A percentile compares a stretch with the other conserved stretches of the same genome.
Evolutionary conservation across 53 echinoderm and acorn worm species (phyloP).

Genomic region (Apostichopus leukothele): DNA sequence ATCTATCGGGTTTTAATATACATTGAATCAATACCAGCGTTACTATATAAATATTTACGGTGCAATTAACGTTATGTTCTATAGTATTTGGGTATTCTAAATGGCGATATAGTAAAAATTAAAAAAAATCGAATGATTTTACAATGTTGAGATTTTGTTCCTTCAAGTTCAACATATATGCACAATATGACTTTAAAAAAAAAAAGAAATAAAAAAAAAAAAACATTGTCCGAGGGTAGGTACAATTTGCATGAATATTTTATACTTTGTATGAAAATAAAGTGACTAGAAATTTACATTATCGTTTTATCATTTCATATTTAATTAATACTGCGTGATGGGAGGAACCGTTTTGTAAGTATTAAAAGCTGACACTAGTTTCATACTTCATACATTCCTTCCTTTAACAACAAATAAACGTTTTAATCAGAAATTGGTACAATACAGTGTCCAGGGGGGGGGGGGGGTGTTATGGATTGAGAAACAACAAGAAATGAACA

Average conservation of each 20-base stretch:
- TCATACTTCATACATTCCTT: too few relatives aligned
- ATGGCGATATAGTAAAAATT: background rate
- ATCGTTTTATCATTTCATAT: background rate
- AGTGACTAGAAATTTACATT: background rate
- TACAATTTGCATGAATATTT: background rate
- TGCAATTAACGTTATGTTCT: constrained; percentile 6
- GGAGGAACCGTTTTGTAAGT: too few relatives aligned
- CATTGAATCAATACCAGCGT: too few relatives aligned
- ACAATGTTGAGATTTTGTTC: too few relatives aligned
- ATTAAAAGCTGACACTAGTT: too few relatives aligned
- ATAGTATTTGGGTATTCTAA: constrained; percentile 6
- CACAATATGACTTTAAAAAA: background rate
- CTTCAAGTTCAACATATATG: background rate
- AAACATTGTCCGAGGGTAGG: background rate
- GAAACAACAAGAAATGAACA: too few relatives aligned
- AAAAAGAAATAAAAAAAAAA: background rate
- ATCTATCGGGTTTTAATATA: too few relatives aligned
- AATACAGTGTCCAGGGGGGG: too few relatives aligned
- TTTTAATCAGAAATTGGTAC: too few relatives aligned
- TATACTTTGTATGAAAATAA: background rate
- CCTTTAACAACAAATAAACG: too few relatives aligned
- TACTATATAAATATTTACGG: background rate
- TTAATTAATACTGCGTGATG: background rate
- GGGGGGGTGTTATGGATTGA: too few relatives aligned
- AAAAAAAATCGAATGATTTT: too few relatives aligned